Evolutionary conservation across 2,113 vertebrate genomes (phyloP), one percentile per base, ranked within the genome.

Genomic region (Apteryx mantelli): DNA sequence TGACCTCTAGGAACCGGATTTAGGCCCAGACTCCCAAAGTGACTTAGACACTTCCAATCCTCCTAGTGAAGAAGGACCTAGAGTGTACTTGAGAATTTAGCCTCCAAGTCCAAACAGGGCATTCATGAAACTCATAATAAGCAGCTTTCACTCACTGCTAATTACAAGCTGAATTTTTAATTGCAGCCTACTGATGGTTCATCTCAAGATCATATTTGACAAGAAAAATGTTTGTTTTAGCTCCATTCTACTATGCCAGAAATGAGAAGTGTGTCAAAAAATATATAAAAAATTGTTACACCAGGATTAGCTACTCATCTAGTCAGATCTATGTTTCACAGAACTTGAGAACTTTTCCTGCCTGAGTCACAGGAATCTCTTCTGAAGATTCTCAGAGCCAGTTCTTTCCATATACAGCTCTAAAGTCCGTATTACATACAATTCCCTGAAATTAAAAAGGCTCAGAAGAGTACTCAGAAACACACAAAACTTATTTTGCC

Each of bases 1-100:
- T 71, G 71, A 76, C 77, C 81, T 71, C 55, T 42, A 89, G 64
- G 64, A 63, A 94, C 81, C 82, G 82, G 89, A 97, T 79, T 85
- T 87, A 93, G 63, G 89, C 75, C 78, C 63, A 86, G 79, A 74
- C 8, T 65, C 48, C 10, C 28, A 19, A 73, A 88, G 58, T 82
- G 87, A 88, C 83, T 93, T 88, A 73, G 84, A 94, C 48, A 92
- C 30, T 53, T 82, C 38, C 22, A 61, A 21, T 25, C 40, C 28
- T 81, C 46, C 46, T 42, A 73, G 15, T 21, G 32, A 74, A 82
- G 80, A 58, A 10, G 48, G 48, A 82, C 32, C 11, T 76, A 80
- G 80, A 90, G 56, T 5, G 30, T 42, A 69, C 68, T 84, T 71
- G 34, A 83, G 34, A 95, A 70, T 86, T 93, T 84, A 75, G 55